A percentile compares a stretch with the other conserved stretches of the same genome.
Evolutionary conservation across 2,797 vertebrate species (phyloP).

Genomic region (Sebastes umbrosus): DNA sequence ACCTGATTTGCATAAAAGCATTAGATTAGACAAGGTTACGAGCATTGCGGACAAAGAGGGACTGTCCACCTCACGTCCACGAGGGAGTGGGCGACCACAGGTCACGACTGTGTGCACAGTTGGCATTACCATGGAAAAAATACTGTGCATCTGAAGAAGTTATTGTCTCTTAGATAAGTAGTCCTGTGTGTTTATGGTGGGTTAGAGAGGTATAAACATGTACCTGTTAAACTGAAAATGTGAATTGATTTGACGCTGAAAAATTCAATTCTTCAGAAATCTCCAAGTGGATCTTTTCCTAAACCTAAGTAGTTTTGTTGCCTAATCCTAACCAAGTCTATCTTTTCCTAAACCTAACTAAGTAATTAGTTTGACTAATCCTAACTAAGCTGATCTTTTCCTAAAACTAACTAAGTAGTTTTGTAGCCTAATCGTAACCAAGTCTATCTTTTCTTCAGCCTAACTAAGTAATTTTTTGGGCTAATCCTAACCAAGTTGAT

Average conservation of each 20-base stretch:
- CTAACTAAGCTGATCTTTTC: too few relatives aligned
- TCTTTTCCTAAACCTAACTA: too few relatives aligned
- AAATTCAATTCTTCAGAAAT: too few relatives aligned
- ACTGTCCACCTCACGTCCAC: background rate
- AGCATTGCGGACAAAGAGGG: background rate
- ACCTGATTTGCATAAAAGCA: conserved; percentile 49
- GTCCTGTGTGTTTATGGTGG: background rate
- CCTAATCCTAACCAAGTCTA: too few relatives aligned
- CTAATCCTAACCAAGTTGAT: too few relatives aligned
- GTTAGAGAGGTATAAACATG: background rate
- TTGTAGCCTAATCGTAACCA: too few relatives aligned
- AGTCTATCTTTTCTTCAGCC: too few relatives aligned
- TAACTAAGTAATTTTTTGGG: too few relatives aligned
- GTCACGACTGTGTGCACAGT: background rate
- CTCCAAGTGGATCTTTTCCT: too few relatives aligned
- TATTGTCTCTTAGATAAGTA: background rate
- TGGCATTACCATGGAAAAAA: background rate
- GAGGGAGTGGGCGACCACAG: background rate
- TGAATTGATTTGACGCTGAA: background rate
- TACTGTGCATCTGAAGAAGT: background rate
- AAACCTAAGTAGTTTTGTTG: too few relatives aligned
- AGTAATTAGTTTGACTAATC: too few relatives aligned
- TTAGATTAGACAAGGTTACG: background rate
- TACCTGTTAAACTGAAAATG: background rate
- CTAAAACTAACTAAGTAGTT: too few relatives aligned